Percentiles rank a stretch among this genome's conserved stretches.
These are phyloP conservation scores for Pangasius djambal DNA, from an alignment of 2,797 vertebrate species.

Conservation along the genomic window DNA sequence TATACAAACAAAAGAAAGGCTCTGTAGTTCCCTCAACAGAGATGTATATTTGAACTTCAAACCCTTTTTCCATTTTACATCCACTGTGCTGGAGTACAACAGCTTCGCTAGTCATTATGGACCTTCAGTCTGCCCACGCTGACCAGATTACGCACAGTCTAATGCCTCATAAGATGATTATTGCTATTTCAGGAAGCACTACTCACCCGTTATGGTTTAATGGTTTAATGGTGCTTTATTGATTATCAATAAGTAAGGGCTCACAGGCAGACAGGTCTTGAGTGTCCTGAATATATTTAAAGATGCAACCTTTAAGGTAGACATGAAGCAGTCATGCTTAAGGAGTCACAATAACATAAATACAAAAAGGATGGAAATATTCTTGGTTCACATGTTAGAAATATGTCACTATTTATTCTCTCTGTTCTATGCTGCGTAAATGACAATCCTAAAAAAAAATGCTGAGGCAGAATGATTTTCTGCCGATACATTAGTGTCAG, in stretches of 20 bases:
- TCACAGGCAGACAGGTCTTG: slow-evolving; percentile 29
- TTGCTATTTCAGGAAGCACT: slow-evolving; percentile 86
- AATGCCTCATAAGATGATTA: slow-evolving; percentile 88
- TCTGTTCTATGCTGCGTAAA: neutral
- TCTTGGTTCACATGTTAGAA: neutral
- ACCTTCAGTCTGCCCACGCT: slow-evolving; percentile 64
- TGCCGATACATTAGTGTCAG: neutral
- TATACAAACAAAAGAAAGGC: neutral
- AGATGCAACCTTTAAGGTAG: slow-evolving; percentile 4
- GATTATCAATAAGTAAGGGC: slow-evolving; percentile 49
- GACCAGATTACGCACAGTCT: slow-evolving; percentile 83
- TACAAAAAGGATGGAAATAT: neutral
- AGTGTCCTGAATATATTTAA: slow-evolving; percentile 16
- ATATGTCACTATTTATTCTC: neutral
- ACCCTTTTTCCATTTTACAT: slow-evolving; percentile 1
- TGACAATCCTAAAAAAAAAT: neutral
- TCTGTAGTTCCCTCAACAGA: neutral
- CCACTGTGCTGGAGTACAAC: slow-evolving; percentile 5
- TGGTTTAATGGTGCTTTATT: slow-evolving; percentile 75
- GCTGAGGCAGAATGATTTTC: neutral
- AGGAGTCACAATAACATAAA: neutral
- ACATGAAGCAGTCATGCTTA: neutral
- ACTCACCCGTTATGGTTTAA: slow-evolving; percentile 69
- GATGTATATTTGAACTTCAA: neutral
- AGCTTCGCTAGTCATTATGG: slow-evolving; percentile 63